Base-by-base conservation (phyloP, 2,113 vertebrate genomes). In the Platichthys flesus region DNA sequence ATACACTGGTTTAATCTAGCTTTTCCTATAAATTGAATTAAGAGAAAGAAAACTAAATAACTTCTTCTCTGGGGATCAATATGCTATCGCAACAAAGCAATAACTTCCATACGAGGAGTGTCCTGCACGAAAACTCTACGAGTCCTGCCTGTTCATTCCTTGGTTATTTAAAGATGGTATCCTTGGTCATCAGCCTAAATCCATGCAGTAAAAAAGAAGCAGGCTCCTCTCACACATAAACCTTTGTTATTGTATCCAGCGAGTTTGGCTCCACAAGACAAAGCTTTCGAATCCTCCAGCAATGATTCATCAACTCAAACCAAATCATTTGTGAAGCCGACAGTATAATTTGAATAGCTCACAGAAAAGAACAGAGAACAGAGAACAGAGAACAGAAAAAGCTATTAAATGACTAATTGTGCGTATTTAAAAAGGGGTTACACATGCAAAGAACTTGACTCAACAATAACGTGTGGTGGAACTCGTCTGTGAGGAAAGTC, bases 291-390 rank as follows among this genome's bases (percentile, higher is more conserved):
- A 60, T 68, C 67, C 62, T 73, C 76, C 54, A 72, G 83, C 67
- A 79, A 71, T 78, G 73, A 84, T 83, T 86, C 82, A 86, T 64
- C 82, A 70, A 59, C 69, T 71, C 12, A 0, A 71, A 55, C 45
- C 45, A 15, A 54, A 88, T 75, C 51, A 67, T 68, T 85, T 88
- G 57, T 76, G 60, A 78, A 82, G 71, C 51, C 62, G 72, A 79
- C 80, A 74, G 58, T 80, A 68, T 82, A 70, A 71, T 83, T 83
- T 83, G 78, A 89, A 74, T 47, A 76, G 73, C 56, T 77, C 47
- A n/a, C 24, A 6, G 5, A 4, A 76, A 83, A 74, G 65, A 83
- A 55, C 51, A 49, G 47, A 51, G 66, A 75, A 74, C 51, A 49
- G 47, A 51, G 66, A 75, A 74, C 24, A 24, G 56, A 35, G 31